These are phyloP conservation scores for Ophioninae sp. DNA, from an alignment of 2,888 invertebrate species.

Conservation along the genomic window DNA sequence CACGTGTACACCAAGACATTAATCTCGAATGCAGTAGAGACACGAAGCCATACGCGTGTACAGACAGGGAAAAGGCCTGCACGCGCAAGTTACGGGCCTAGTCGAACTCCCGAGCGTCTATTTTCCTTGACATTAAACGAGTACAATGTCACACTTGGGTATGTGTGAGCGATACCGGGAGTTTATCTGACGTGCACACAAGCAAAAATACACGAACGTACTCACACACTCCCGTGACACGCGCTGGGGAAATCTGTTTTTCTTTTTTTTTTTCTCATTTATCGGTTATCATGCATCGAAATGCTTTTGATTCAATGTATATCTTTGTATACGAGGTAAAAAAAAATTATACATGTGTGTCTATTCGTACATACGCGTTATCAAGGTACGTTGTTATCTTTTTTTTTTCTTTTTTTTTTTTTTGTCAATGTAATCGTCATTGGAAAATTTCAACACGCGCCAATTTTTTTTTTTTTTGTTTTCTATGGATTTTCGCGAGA, in stretches of 20 bases:
- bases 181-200: neutral
- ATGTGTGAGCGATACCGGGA: conserved; percentile 43
- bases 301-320: neutral
- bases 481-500: neutral
- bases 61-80: neutral
- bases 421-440: neutral
- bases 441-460: neutral
- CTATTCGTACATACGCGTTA: neutral
- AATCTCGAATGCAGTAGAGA: conserved; percentile 38
- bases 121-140: conserved; percentile 73
- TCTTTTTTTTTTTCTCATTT: conserved; percentile 10
- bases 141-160: conserved; percentile 67
- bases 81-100: conserved; percentile 1
- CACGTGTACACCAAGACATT: conserved; percentile 65
- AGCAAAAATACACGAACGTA: neutral
- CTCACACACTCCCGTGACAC: neutral
- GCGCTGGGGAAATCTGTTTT: neutral
- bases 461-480: no score
- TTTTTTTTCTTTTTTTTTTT: neutral
- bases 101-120: conserved; percentile 45
- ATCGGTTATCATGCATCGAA: conserved; percentile 5
- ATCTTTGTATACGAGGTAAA: neutral
- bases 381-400: neutral
- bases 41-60: conserved; percentile 24
- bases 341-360: neutral